Base-by-base conservation (phyloP, 1,140 invertebrate species). In the Helicorthomorpha holstii region DNA sequence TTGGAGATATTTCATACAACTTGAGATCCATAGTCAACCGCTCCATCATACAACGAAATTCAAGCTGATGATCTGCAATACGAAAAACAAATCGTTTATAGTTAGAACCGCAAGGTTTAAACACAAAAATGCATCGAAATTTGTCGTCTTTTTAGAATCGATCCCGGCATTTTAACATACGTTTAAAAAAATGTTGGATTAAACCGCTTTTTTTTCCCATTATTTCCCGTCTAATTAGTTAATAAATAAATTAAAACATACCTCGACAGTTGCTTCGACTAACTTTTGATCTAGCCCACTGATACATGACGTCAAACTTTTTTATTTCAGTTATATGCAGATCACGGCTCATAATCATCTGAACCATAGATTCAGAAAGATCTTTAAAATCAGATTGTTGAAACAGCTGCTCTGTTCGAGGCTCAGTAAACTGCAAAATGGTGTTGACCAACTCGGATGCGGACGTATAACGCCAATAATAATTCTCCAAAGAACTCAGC, bases 401-500 rank as follows among this genome's bases (percentile, higher is more conserved):
- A 65, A 93, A 92, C 21, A 93, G 69, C 58, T 85, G 75, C 21
- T 65, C 63, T 23, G 86, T 84, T 60, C 85, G 73, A 47, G 84
- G 83, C 66, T 93, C 88, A 2, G 89, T 80, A 66, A 89, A 93
- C 10, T 83, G 82, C 26, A 93, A 69, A 54, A 93, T 93, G 83
- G 92, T 91, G 65, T 92, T 92, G 48, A 93, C 86, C 56, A 94
- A 68, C 66, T 93, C 87, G 2, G 85, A 86, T 29, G 88, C 89
- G 43, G 87, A 91, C 25, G 85, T 91, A 65, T 94, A 94, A 44
- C 89, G 76, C 88, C 89, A 93, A 65, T 89, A 92, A 66, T 93
- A 93, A 66, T 92, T 93, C 66, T 93, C 89, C 58, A 94, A 70
- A 23, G 84, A 83, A 67, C 83, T 85, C 24, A 93, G 73, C 89